phyloP scores from a whole-genome alignment of 2,113 vertebrate species.

The Plotosus lineatus region DNA sequence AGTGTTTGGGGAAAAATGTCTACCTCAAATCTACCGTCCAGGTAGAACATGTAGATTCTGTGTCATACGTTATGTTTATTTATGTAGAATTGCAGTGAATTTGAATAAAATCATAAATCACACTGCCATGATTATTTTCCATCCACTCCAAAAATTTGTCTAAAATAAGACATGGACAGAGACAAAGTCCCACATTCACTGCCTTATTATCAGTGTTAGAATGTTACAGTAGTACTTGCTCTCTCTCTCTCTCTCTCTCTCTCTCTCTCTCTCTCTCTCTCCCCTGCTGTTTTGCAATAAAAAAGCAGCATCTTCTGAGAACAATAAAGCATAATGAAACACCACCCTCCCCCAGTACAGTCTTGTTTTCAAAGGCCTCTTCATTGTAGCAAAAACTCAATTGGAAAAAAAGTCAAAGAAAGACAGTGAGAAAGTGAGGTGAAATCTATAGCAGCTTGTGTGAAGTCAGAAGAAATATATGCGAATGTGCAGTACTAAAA shows the following conservation, averaged over 20 bases:
- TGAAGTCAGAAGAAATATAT: neutral
- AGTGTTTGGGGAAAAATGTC: neutral
- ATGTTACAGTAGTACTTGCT: slow-evolving; percentile 33
- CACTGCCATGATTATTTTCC: slow-evolving; percentile 33
- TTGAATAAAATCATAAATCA: slow-evolving; percentile 37
- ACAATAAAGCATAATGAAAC: slow-evolving; percentile 43
- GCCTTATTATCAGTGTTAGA: slow-evolving; percentile 46
- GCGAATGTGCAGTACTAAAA: slow-evolving; percentile 4
- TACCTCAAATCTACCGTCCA: neutral
- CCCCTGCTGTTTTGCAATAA: slow-evolving; percentile 24
- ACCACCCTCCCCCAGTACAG: neutral
- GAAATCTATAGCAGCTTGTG: neutral
- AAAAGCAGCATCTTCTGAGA: slow-evolving; percentile 34
- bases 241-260: neutral
- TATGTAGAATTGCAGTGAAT: neutral
- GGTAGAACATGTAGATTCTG: slow-evolving; percentile 19
- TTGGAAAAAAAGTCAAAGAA: neutral
- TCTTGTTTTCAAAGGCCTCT: slow-evolving; percentile 40
- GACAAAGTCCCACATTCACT: slow-evolving; percentile 18
- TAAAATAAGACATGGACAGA: slow-evolving; percentile 26
- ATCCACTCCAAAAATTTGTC: neutral
- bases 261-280: neutral
- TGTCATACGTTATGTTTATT: slow-evolving; percentile 1
- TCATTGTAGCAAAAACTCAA: slow-evolving; percentile 18
- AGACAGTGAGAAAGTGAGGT: neutral